Percentiles rank a stretch among this genome's conserved stretches.
phyloP scores from a whole-genome alignment of 2,888 invertebrate genomes.

The Cylindroiulus punctatus region DNA sequence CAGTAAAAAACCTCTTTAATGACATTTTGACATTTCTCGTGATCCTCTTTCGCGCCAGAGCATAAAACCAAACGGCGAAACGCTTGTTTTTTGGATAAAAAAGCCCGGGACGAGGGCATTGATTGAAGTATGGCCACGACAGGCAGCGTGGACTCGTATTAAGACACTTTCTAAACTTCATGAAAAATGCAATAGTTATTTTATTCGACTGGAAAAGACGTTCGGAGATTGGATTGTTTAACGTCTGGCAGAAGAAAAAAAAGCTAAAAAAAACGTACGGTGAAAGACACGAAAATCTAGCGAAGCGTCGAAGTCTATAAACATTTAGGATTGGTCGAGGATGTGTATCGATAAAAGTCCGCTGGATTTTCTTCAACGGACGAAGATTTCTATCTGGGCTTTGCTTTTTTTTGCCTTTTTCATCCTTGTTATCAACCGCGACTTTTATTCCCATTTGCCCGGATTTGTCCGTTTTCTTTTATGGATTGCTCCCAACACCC shows the following conservation, averaged over 20 bases:
- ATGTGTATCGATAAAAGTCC: not conserved
- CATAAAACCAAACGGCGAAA: not conserved
- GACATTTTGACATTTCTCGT: not conserved
- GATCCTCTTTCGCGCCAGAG: not conserved
- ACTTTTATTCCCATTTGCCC: constrained; percentile 35
- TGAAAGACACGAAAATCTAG: constrained; percentile 14
- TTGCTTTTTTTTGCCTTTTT: not conserved
- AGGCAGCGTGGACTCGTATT: not conserved
- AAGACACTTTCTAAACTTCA: constrained; percentile 16
- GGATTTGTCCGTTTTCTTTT: constrained; percentile 13
- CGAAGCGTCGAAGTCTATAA: constrained; percentile 22
- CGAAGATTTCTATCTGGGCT: constrained; percentile 21
- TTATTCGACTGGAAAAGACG: constrained; percentile 38
- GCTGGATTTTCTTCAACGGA: constrained; percentile 8
- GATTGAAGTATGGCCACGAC: not conserved
- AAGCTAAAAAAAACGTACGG: not conserved
- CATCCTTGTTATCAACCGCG: constrained; percentile 15
- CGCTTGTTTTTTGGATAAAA: not conserved
- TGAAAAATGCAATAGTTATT: constrained; percentile 34
- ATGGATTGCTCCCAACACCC: constrained; percentile 27
- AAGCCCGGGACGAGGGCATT: not conserved
- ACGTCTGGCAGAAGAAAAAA: not conserved
- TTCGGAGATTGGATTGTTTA: constrained; percentile 31
- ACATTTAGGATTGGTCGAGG: not conserved
- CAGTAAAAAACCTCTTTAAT: not conserved